phyloP scores from a whole-genome alignment of 2,888 invertebrate genomes.

The Andrena hattorfiana region DNA sequence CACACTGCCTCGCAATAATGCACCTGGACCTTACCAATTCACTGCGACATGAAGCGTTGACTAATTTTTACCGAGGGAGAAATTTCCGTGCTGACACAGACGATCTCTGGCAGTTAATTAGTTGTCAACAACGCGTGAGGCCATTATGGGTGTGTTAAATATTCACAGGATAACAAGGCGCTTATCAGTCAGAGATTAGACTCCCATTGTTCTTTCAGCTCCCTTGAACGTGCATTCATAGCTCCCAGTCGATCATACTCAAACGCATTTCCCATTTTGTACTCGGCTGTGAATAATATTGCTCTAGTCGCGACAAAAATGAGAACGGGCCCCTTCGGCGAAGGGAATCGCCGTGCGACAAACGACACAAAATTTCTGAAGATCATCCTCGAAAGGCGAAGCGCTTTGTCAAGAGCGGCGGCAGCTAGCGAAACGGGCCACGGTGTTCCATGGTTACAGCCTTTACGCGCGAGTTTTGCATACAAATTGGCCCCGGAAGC shows the following conservation, averaged over 20 bases:
- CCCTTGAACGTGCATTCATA: too few species aligned
- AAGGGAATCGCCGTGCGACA: background rate
- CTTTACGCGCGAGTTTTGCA: conserved; percentile 69
- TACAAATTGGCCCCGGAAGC: conserved; percentile 68
- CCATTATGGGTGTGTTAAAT: too few species aligned
- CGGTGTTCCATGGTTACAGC: conserved; percentile 53
- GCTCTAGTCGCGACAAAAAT: background rate
- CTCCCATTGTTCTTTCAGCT: too few species aligned
- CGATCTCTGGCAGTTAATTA: too few species aligned
- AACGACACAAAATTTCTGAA: conserved; percentile 31
- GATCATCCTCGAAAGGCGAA: conserved; percentile 11
- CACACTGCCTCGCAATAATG: background rate
- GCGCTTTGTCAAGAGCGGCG: conserved; percentile 27
- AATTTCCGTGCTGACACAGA: too few species aligned
- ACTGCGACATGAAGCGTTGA: background rate
- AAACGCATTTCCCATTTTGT: too few species aligned
- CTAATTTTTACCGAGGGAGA: background rate
- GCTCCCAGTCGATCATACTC: too few species aligned
- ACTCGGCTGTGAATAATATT: background rate
- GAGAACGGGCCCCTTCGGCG: background rate
- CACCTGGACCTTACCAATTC: background rate
- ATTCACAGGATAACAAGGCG: too few species aligned
- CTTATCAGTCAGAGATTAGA: too few species aligned
- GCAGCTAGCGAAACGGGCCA: background rate
- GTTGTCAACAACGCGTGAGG: too few species aligned